Base-by-base conservation (phyloP, 2,797 vertebrate genomes). In the Sebastes oblongus region DNA sequence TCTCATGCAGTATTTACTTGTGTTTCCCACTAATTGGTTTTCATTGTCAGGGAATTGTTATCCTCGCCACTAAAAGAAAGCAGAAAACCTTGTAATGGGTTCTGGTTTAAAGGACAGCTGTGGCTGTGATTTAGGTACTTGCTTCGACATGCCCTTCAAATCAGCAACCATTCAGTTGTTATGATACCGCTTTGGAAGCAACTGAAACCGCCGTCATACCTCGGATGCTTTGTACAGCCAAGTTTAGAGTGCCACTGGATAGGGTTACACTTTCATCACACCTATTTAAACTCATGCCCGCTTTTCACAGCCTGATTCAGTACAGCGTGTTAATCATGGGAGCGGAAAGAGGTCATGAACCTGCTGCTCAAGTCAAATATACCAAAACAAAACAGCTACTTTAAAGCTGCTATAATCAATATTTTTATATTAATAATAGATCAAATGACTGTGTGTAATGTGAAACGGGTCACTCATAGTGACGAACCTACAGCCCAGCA, bases 11-110 rank as follows among this genome's bases (percentile, higher is more conserved):
- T 91, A 94, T 95, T 94, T 93, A 94, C 89, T 86, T 54, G 68
- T 80, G 68, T 89, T 90, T 86, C 86, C 89, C 85, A 72, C 94
- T 93, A 94, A 94, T 94, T 94, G 93, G 88, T 91, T 93, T 93
- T 93, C 92, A 94, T 93, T 94, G 95, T 93, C 89, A 75, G 82
- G 80, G 86, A 62, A 86, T 84, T 90, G 89, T 88, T 91, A 87
- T 84, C 82, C 85, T 83, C 77, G 78, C 89, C 86, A 60, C 88
- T 75, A 80, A 90, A 66, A 81, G 84, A 83, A 90, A 83, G 88
- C 86, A 86, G 88, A 83, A 81, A 84, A 60, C 65, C 80, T 64
- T 55, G 79, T 88, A 85, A 92, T 83, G 79, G 86, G 78, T 80
- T 92, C 74, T 73, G 87, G 80, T 92, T 90, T 89, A 89, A 88